A percentile compares a stretch with the other conserved stretches of the same genome.
phyloP scores from a whole-genome alignment of 2,797 vertebrate species.

The Gymnothorax reevesii region DNA sequence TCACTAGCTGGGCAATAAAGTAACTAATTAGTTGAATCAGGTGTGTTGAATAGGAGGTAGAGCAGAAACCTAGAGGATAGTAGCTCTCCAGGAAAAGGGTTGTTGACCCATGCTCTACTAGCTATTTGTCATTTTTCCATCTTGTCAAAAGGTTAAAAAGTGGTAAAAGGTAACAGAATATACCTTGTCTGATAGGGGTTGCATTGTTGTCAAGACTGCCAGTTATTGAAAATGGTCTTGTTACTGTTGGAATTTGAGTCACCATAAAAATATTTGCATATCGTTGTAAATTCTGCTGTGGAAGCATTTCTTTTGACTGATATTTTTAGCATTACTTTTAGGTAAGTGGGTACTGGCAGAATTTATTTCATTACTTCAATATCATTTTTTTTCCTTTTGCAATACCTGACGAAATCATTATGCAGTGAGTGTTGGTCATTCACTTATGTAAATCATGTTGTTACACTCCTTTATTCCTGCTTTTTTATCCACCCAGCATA shows the following conservation, averaged over 20 bases:
- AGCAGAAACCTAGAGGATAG: too few relatives aligned
- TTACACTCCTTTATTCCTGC: too few relatives aligned
- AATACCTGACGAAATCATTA: not conserved
- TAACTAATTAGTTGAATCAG: too few relatives aligned
- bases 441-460: too few relatives aligned
- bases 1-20: too few relatives aligned
- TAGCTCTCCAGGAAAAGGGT: too few relatives aligned
- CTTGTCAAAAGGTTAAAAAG: not conserved
- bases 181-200: slow-evolving; percentile 72
- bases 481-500: too few relatives aligned
- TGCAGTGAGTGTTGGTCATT: not conserved
- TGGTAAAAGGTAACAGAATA: slow-evolving; percentile 19
- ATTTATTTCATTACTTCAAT: not conserved
- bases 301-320: not conserved
- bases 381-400: too few relatives aligned
- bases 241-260: not conserved
- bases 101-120: not conserved
- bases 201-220: slow-evolving; percentile 67
- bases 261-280: not conserved
- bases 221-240: slow-evolving; percentile 58
- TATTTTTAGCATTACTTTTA: not conserved
- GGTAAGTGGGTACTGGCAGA: not conserved
- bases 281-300: not conserved
- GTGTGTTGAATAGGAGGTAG: too few relatives aligned
- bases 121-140: not conserved